Percentiles rank a stretch among this genome's conserved stretches.
These are phyloP conservation scores for Seira musarum DNA, from an alignment of 2,888 invertebrate genomes.

Conservation along the genomic window DNA sequence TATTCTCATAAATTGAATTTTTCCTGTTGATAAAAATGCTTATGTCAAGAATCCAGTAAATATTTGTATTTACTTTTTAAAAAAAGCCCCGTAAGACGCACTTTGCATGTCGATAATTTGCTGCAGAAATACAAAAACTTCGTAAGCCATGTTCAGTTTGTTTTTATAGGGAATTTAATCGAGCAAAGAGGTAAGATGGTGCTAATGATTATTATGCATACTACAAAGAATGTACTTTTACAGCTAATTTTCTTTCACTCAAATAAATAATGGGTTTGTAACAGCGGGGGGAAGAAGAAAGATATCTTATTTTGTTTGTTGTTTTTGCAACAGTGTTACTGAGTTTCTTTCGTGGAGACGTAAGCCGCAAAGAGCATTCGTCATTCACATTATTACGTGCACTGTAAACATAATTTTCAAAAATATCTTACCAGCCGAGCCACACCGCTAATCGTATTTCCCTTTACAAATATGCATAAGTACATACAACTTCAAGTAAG, in stretches of 20 bases:
- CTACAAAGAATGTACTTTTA: background rate
- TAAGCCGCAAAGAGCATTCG: conserved; percentile 13
- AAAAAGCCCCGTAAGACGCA: background rate
- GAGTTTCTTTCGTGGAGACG: background rate
- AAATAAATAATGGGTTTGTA: background rate
- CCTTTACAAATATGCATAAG: background rate
- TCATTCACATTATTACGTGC: background rate
- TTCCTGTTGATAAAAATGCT: conserved; percentile 33
- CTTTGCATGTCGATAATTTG: background rate
- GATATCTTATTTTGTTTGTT: background rate
- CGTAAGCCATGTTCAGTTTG: background rate
- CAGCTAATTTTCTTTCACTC: background rate
- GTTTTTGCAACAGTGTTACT: conserved; percentile 4
- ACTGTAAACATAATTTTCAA: conserved; percentile 8
- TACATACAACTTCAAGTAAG: background rate
- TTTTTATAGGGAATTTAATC: background rate
- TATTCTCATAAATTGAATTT: conserved; percentile 39
- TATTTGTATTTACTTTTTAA: background rate
- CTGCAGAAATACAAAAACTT: conserved; percentile 5
- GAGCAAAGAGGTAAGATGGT: background rate
- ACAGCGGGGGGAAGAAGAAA: conserved; percentile 1
- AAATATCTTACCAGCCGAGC: background rate
- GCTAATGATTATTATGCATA: background rate
- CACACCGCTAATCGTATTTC: conserved; percentile 13
- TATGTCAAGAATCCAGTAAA: background rate